Evolutionary conservation across 2,888 invertebrate species (phyloP).

Genomic region (Proisotoma minuta): DNA sequence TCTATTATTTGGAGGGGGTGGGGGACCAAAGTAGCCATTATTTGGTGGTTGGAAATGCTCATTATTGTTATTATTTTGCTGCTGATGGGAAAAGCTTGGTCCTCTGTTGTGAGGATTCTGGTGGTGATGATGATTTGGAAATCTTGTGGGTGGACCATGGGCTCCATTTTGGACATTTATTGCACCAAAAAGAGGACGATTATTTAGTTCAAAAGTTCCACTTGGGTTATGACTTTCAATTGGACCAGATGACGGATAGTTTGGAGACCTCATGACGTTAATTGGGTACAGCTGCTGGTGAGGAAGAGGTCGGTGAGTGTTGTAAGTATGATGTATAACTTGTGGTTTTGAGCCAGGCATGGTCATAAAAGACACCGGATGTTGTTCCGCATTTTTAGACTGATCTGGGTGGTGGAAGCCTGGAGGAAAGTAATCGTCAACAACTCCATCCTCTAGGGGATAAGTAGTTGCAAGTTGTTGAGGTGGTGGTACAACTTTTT

Average conservation of each 20-base stretch:
- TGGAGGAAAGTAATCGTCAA: constrained; percentile 39
- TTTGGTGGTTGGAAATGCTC: constrained; percentile 10
- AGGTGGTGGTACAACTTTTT: neutral
- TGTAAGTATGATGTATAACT: constrained; percentile 38
- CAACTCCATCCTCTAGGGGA: neutral
- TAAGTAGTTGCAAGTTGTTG: too few species aligned
- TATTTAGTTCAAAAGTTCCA: constrained; percentile 16
- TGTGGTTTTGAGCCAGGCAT: constrained; percentile 43
- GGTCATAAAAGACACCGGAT: constrained; percentile 44
- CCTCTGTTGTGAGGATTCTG: neutral
- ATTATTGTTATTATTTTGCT: neutral
- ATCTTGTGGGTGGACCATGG: neutral
- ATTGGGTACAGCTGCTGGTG: constrained; percentile 31
- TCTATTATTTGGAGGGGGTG: constrained; percentile 7
- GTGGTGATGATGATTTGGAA: neutral
- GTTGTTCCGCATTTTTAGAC: constrained; percentile 31
- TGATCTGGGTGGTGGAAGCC: constrained; percentile 34
- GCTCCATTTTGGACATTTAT: constrained; percentile 23
- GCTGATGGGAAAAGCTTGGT: neutral
- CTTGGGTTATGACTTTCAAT: constrained; percentile 3
- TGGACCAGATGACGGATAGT: constrained; percentile 7
- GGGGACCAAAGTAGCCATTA: constrained; percentile 2
- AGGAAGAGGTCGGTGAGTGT: constrained; percentile 4
- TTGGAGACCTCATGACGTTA: constrained; percentile 30
- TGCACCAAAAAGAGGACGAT: constrained; percentile 18